Evolutionary conservation across 2,888 invertebrate genomes (phyloP), one percentile per base, ranked within the genome.

Genomic region (Pyralis farinalis): DNA sequence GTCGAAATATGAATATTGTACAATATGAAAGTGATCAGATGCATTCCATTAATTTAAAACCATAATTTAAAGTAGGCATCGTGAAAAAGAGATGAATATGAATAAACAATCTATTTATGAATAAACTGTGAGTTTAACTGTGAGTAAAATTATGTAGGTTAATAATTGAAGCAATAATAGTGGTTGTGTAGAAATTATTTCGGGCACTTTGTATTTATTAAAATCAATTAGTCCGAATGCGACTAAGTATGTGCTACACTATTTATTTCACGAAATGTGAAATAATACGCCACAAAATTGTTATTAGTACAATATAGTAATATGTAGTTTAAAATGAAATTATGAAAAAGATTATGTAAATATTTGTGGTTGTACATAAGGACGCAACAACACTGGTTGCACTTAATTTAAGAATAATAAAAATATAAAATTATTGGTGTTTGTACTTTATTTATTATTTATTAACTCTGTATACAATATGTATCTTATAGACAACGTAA

Each of bases 31-130:
- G 70, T 70, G 69, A 70, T 70, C 58, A 51, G 62, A 63, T 53
- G 64, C 71, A 71, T 71, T 71, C 71, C 71, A 64, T 44, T 46
- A 47, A 44, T 46, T 37, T 52, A 56, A 47, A 22, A 16, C 4
- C 4, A 16, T 47, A 40, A 11, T 21, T 44, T 28, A 46, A 51
- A 42, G 43, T 49, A 53, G 30, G 27, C 25, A 32, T 31, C 25
- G 22, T 38, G 6, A 32, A 27, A 37, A 21, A 21, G 31, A 51
- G 40, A 46, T 48, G 49, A 43, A 47, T 46, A 46, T 44, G 38
- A 36, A 28, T 32, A 33, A 30, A 8, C 22, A 35, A 34, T 12
- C 20, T 37, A 51, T 52, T 47, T 55, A 47, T 54, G 56, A 51
- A 51, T 52, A 51, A 49, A 47, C 42, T n/a, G 25, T 8, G 25